These are phyloP conservation scores for Pomacea maculata DNA, from an alignment of 1,140 invertebrate species.

Conservation along the genomic window DNA sequence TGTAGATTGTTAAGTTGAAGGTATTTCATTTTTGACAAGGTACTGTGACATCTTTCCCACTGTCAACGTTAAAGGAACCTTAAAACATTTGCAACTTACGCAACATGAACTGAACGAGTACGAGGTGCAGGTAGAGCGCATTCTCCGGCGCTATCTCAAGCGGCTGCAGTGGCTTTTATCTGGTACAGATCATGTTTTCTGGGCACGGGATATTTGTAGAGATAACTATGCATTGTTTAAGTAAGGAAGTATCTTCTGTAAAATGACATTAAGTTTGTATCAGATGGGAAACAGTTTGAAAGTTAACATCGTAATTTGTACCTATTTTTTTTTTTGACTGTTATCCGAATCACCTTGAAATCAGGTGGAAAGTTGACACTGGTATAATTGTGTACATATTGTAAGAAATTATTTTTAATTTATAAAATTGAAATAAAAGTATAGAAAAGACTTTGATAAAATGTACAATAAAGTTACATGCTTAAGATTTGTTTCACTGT, in stretches of 20 bases:
- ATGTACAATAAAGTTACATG: not conserved
- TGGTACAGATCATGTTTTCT: constrained; percentile 45
- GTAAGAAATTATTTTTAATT: not conserved
- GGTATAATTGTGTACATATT: too few relatives aligned
- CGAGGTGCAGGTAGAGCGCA: constrained; percentile 57
- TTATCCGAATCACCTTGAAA: too few relatives aligned
- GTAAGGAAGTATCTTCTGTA: too few relatives aligned
- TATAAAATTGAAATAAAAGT: not conserved
- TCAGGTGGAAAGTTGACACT: too few relatives aligned
- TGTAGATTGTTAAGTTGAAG: too few relatives aligned
- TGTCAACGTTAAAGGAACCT: constrained; percentile 63
- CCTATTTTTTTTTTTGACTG: too few relatives aligned
- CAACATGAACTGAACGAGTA: constrained; percentile 65
- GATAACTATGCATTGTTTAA: not conserved
- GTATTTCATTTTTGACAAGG: constrained; percentile 29
- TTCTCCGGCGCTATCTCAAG: constrained; percentile 59
- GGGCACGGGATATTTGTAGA: not conserved
- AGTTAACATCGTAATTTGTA: too few relatives aligned
- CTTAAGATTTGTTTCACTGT: not conserved
- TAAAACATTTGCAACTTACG: constrained; percentile 63
- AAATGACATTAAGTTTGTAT: too few relatives aligned
- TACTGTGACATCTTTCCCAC: constrained; percentile 65
- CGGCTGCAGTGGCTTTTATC: constrained; percentile 65
- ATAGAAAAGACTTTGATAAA: not conserved
- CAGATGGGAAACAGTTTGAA: too few relatives aligned